Evolutionary conservation across 2,113 vertebrate species (phyloP).

Genomic region (Scopus umbretta): DNA sequence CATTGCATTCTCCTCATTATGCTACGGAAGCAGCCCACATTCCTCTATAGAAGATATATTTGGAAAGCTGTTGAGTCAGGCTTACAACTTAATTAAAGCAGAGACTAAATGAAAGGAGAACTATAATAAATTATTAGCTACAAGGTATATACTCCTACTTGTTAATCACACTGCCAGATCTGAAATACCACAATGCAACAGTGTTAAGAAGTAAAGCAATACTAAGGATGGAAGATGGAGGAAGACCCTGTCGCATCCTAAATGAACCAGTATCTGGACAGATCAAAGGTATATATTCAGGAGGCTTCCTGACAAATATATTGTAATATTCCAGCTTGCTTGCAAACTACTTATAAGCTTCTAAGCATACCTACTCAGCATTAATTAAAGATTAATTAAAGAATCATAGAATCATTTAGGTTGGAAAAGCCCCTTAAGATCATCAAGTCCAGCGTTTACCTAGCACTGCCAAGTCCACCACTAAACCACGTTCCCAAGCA

Average conservation of each 20-base stretch:
- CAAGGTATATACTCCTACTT: not conserved
- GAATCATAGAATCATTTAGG: not conserved
- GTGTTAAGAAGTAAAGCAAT: not conserved
- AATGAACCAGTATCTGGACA: not conserved
- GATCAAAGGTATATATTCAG: not conserved
- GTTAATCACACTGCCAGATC: not conserved
- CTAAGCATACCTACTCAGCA: not conserved
- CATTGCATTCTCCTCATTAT: not conserved
- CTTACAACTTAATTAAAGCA: conserved; percentile 12
- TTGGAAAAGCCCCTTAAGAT: not conserved
- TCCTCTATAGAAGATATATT: not conserved
- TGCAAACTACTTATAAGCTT: not conserved
- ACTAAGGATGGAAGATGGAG: not conserved
- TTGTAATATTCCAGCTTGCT: not conserved
- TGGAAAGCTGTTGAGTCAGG: not conserved
- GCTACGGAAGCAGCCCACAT: not conserved
- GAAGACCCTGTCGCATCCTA: not conserved
- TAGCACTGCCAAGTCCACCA: not conserved
- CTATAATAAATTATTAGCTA: not conserved
- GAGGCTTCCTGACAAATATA: not conserved
- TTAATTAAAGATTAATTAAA: not conserved
- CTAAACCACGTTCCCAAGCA: not conserved
- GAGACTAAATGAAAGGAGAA: not conserved
- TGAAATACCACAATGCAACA: not conserved
- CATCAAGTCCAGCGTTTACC: not conserved